Conservation (phyloP, 2,113 vertebrate genomes). For the Casuarius casuarius region DNA sequence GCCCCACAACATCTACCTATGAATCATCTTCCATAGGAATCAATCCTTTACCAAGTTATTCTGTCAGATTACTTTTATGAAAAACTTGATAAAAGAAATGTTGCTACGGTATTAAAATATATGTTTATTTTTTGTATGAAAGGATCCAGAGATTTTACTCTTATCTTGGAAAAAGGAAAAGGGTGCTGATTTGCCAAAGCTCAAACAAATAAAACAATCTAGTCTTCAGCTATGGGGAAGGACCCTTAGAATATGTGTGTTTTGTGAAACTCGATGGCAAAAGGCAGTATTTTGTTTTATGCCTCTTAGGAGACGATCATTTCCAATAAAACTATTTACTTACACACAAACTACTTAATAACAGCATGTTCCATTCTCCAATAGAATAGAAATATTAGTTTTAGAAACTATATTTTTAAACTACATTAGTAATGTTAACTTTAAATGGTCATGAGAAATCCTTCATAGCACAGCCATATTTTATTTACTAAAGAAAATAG, state of each 20-base stretch:
- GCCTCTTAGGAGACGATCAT: neutral
- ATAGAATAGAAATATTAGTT: neutral
- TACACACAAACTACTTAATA: neutral
- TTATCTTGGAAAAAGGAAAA: neutral
- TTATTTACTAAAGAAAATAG: neutral
- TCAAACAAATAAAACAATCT: neutral
- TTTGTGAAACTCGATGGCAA: neutral
- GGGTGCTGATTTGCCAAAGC: neutral
- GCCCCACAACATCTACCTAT: neutral
- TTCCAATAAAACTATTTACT: neutral
- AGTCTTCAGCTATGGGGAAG: neutral
- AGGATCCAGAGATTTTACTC: neutral
- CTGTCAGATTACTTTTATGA: neutral
- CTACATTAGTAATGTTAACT: neutral
- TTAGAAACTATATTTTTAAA: neutral
- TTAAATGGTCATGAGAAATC: neutral
- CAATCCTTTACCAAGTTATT: neutral
- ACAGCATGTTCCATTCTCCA: neutral
- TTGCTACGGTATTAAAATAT: neutral
- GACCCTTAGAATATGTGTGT: neutral
- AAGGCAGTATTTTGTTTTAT: neutral
- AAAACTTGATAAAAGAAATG: neutral
- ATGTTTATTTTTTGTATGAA: neutral
- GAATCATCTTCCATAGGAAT: neutral
- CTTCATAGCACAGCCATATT: neutral